These are phyloP conservation scores for Hirtodrosophila alboralis DNA, from an alignment of 2,888 invertebrate genomes.

Conservation along the genomic window DNA sequence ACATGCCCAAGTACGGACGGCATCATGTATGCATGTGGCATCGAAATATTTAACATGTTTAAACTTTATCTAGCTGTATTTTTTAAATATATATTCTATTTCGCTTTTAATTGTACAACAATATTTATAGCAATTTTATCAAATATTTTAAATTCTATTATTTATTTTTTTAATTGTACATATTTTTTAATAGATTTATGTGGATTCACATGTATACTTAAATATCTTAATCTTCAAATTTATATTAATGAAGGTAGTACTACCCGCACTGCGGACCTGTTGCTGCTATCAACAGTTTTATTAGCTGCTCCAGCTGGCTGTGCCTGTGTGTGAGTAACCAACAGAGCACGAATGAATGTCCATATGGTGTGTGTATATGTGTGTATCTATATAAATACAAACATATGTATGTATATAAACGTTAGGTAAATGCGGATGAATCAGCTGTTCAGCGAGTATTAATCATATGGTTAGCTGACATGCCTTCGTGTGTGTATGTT, in stretches of 20 bases:
- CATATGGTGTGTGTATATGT: conserved; percentile 37
- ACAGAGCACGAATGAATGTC: conserved; percentile 33
- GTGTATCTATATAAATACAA: conserved; percentile 14
- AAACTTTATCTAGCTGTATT: too few relatives aligned
- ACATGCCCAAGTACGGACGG: too few relatives aligned
- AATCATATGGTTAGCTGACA: conserved; percentile 71
- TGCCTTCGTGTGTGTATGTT: conserved; percentile 42
- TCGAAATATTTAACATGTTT: too few relatives aligned
- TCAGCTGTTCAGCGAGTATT: conserved; percentile 74
- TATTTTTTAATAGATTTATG: too few relatives aligned
- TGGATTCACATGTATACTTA: too few relatives aligned
- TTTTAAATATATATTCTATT: too few relatives aligned
- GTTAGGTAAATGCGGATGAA: conserved; percentile 52
- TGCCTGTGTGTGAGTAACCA: conserved; percentile 23
- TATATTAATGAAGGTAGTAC: background rate
- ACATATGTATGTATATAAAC: conserved; percentile 23
- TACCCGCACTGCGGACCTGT: conserved; percentile 53
- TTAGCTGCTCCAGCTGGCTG: conserved; percentile 60
- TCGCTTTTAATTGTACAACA: too few relatives aligned
- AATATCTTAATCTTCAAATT: too few relatives aligned
- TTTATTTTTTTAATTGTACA: too few relatives aligned
- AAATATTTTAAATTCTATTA: too few relatives aligned
- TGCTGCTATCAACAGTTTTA: conserved; percentile 64
- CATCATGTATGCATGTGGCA: too few relatives aligned
- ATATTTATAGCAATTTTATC: too few relatives aligned